Percentiles rank a stretch among this genome's conserved stretches.
Evolutionary conservation across 2,888 invertebrate species (phyloP).

Genomic region (Hirtodrosophila alboralis): DNA sequence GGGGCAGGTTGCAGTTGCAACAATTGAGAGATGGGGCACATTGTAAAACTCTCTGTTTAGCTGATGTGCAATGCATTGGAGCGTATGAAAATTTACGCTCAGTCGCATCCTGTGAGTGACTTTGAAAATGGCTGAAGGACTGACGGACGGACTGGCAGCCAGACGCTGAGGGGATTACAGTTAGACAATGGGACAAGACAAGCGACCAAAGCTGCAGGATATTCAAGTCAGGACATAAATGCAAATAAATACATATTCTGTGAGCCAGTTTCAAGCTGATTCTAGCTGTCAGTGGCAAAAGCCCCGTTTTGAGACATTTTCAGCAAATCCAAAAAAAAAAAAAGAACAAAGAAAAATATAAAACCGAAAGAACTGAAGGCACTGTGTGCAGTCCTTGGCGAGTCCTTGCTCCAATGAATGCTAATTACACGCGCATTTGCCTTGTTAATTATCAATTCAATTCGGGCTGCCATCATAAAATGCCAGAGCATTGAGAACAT

Average conservation of each 20-base stretch:
- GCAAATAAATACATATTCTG: constrained; percentile 67
- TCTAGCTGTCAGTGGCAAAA: constrained; percentile 31
- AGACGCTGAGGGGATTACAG: constrained; percentile 27
- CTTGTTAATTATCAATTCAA: constrained; percentile 82
- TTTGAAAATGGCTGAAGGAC: constrained; percentile 55
- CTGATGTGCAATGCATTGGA: constrained; percentile 59
- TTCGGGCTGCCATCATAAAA: constrained; percentile 69
- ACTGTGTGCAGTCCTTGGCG: constrained; percentile 18
- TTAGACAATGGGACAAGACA: constrained; percentile 59
- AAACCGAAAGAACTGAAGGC: not conserved
- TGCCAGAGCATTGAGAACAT: constrained; percentile 62
- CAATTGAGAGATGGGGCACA: constrained; percentile 6
- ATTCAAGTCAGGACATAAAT: constrained; percentile 59
- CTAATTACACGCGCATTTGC: constrained; percentile 79
- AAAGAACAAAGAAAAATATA: constrained; percentile 1
- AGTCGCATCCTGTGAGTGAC: constrained; percentile 65
- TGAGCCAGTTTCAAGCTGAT: constrained; percentile 13
- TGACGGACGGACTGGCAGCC: constrained; percentile 22
- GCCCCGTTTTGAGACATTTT: constrained; percentile 10
- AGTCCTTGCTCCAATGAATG: constrained; percentile 67
- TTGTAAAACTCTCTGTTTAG: constrained; percentile 61
- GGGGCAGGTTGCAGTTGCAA: not conserved
- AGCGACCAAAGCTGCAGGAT: constrained; percentile 31
- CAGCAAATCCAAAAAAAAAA: constrained; percentile 6
- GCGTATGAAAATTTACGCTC: constrained; percentile 70